Evolutionary conservation across 2,113 vertebrate genomes (phyloP).

Genomic region (Meleagris gallopavo): DNA sequence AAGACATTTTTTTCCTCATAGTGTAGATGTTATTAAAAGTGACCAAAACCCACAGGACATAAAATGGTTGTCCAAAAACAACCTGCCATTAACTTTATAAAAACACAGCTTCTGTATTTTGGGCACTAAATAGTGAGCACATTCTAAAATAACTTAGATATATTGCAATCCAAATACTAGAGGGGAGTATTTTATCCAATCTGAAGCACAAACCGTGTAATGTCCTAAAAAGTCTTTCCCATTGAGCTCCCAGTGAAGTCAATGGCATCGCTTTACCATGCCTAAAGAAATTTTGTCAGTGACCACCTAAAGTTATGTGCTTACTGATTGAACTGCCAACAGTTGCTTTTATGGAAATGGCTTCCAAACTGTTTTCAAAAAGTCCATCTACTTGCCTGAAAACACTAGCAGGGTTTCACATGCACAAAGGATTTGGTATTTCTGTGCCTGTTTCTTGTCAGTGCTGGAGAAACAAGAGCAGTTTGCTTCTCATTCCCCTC

Average conservation of each 20-base stretch:
- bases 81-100: background rate
- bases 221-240: background rate
- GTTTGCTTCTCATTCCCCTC: background rate
- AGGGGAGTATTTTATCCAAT: background rate
- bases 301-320: background rate
- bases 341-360: fast-evolving
- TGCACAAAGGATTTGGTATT: background rate
- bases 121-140: background rate
- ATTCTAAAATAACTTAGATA: background rate
- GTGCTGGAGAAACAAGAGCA: background rate
- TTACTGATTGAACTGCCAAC: background rate
- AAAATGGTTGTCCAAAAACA: background rate
- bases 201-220: background rate
- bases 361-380: background rate
- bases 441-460: background rate
- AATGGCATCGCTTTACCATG: background rate
- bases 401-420: background rate
- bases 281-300: background rate
- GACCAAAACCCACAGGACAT: background rate
- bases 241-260: background rate
- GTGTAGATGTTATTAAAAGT: background rate
- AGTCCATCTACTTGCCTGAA: fast-evolving
- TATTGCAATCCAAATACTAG: background rate
- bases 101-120: background rate
- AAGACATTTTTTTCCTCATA: background rate